phyloP scores from a whole-genome alignment of 2,113 vertebrate species.

The Mesoclemmys tuberculata region DNA sequence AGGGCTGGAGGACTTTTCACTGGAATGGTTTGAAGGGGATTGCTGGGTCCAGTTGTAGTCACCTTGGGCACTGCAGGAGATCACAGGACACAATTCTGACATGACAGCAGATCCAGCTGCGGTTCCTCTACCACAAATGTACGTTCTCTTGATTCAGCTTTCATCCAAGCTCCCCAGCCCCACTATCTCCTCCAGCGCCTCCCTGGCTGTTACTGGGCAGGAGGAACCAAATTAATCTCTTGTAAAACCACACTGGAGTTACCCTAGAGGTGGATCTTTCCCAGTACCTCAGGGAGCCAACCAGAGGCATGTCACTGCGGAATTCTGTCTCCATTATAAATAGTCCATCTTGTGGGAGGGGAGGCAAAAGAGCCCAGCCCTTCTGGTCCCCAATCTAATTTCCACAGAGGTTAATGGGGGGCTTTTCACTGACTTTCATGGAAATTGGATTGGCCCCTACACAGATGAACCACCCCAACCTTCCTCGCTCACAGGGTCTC shows the following conservation, averaged over 20 bases:
- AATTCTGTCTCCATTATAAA: not conserved
- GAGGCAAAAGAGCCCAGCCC: not conserved
- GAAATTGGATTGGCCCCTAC: not conserved
- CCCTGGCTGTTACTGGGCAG: not conserved
- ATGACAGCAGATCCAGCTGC: not conserved
- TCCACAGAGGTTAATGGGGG: not conserved
- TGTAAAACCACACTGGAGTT: not conserved
- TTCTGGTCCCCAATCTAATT: not conserved
- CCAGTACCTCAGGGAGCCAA: not conserved
- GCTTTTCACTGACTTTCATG: not conserved
- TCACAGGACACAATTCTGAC: not conserved
- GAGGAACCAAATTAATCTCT: not conserved
- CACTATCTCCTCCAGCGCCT: not conserved
- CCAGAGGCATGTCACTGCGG: not conserved
- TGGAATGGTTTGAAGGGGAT: not conserved
- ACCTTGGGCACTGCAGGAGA: not conserved
- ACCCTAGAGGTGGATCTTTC: not conserved
- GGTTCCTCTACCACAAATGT: not conserved
- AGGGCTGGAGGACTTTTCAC: not conserved
- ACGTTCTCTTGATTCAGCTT: not conserved
- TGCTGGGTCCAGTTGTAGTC: not conserved
- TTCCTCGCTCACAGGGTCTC: not conserved
- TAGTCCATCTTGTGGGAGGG: accelerated
- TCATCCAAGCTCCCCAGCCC: not conserved
- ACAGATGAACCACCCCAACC: not conserved